These are phyloP conservation scores for Pemphigus obesinymphae DNA, from an alignment of 1,140 invertebrate species.

Conservation along the genomic window DNA sequence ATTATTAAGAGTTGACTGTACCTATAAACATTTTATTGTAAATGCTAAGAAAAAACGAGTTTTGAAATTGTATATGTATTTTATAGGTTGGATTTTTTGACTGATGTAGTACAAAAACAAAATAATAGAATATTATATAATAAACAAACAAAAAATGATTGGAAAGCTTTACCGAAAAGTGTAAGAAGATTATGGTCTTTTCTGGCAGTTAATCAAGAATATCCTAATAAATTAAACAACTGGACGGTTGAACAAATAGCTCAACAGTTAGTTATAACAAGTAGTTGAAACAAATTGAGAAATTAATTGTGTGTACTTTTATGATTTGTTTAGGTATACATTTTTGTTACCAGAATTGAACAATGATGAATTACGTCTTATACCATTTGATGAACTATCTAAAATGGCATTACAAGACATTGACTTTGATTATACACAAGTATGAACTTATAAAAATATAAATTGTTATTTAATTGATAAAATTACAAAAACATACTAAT, in stretches of 20 bases:
- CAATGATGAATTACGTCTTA: conserved; percentile 7
- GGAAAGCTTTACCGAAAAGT: conserved; percentile 19
- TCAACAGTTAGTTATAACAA: background rate
- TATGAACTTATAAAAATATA: background rate
- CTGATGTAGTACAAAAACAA: conserved; percentile 4
- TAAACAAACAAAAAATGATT: background rate
- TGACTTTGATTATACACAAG: conserved; percentile 9
- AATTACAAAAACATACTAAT: background rate
- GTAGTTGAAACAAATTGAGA: background rate
- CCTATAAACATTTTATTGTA: no score
- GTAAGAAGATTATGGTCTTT: conserved; percentile 15
- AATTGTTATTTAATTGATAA: background rate
- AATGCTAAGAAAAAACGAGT: no score
- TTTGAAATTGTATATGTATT: background rate
- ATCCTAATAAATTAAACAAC: background rate
- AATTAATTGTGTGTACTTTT: background rate
- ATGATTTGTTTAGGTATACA: conserved; percentile 2
- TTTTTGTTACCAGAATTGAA: conserved; percentile 9
- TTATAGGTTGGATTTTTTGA: background rate
- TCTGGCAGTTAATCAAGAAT: background rate
- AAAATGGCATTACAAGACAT: background rate
- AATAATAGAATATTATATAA: background rate
- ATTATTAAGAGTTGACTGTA: no score
- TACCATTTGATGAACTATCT: conserved; percentile 19
- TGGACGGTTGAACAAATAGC: background rate